Conservation (phyloP, 2,797 vertebrate genomes). For the Semaprochilodus insignis region DNA sequence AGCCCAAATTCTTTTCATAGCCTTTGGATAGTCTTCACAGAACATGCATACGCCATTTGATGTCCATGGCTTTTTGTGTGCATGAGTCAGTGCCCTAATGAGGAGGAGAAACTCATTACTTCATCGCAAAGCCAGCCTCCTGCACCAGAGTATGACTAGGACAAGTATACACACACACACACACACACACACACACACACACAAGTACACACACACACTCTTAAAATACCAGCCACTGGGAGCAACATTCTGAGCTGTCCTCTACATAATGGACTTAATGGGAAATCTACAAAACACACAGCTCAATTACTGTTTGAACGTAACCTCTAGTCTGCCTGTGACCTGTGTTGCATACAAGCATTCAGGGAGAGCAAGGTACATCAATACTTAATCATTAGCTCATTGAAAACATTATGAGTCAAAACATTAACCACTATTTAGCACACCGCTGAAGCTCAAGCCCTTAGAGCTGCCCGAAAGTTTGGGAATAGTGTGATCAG, state of each 20-base stretch:
- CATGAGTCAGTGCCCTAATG: conserved; percentile 36
- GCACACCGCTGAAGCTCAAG: not conserved
- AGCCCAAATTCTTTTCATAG: not conserved
- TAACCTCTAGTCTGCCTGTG: not conserved
- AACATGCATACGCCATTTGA: not conserved
- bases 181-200: not conserved
- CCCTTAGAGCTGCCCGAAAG: not conserved
- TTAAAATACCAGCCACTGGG: conserved; percentile 25
- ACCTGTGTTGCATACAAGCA: not conserved
- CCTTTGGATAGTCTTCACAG: not conserved
- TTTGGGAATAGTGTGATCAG: not conserved
- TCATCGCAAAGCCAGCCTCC: conserved; percentile 18
- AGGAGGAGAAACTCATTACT: conserved; percentile 18
- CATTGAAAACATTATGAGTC: not conserved
- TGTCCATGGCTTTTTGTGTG: conserved; percentile 4
- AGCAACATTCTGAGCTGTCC: conserved; percentile 18
- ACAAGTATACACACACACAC: conserved; percentile 1
- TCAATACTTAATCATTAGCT: not conserved
- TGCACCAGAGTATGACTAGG: conserved; percentile 34
- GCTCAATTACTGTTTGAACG: conserved; percentile 1
- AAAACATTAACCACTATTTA: not conserved
- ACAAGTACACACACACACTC: too few species aligned
- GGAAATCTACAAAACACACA: conserved; percentile 5
- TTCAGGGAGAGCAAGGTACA: not conserved
- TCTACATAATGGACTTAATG: conserved; percentile 37